Evolutionary conservation across 2,888 invertebrate genomes (phyloP).

Genomic region (Drosophila borealis): DNA sequence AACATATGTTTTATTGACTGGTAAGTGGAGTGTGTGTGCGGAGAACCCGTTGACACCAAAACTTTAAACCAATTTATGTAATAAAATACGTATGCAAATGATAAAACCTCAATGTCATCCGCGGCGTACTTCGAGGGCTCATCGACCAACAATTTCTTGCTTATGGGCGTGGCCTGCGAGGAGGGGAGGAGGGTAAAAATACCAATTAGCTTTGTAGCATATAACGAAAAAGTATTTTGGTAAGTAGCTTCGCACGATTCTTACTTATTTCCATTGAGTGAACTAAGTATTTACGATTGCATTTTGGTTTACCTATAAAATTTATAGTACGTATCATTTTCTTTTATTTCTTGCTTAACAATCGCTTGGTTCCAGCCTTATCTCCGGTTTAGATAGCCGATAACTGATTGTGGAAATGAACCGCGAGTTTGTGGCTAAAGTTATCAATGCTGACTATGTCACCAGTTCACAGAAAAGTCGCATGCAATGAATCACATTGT

Average conservation of each 20-base stretch:
- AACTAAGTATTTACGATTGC: constrained; percentile 10
- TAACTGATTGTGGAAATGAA: constrained; percentile 2
- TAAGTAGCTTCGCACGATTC: neutral
- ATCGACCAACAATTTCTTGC: constrained; percentile 68
- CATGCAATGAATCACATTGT: constrained; percentile 27
- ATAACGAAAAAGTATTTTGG: constrained; percentile 10
- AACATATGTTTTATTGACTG: neutral
- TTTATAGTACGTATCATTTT: constrained; percentile 12
- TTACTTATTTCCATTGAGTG: neutral
- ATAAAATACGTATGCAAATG: constrained; percentile 48
- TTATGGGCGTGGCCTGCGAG: constrained; percentile 78
- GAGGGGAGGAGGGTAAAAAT: constrained; percentile 46
- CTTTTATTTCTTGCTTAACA: constrained; percentile 2
- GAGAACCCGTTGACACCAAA: constrained; percentile 42
- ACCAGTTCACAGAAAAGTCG: constrained; percentile 6
- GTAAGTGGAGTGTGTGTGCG: constrained; percentile 1
- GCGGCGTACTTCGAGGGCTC: constrained; percentile 75
- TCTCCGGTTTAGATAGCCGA: constrained; percentile 17
- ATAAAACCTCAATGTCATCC: constrained; percentile 83
- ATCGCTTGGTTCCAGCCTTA: constrained; percentile 21
- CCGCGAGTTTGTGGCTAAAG: neutral
- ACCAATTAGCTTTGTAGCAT: constrained; percentile 49
- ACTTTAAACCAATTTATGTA: constrained; percentile 23
- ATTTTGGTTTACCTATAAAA: constrained; percentile 13
- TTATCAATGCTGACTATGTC: constrained; percentile 9